These are phyloP conservation scores for Clarias batrachus DNA, from an alignment of 2,113 vertebrate species.

Conservation along the genomic window DNA sequence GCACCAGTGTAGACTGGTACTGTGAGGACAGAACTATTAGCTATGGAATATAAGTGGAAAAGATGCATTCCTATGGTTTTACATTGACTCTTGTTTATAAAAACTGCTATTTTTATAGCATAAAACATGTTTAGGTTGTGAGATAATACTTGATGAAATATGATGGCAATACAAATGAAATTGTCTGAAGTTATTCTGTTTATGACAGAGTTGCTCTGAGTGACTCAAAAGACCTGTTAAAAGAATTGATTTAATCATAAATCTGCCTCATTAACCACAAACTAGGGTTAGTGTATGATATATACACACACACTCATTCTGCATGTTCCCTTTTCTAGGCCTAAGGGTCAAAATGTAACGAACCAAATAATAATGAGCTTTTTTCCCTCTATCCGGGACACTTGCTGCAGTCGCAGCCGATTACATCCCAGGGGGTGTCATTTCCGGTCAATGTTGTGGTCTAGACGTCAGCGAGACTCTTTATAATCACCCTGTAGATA, in stretches of 20 bases:
- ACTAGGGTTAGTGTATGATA: background rate
- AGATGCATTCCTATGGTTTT: background rate
- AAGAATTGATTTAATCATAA: constrained; percentile 1
- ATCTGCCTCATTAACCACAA: background rate
- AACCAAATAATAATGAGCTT: background rate
- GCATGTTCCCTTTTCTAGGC: background rate
- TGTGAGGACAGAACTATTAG: background rate
- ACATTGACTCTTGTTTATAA: background rate
- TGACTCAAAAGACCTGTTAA: background rate
- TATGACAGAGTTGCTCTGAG: background rate
- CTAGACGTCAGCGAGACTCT: background rate
- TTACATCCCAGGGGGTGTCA: background rate
- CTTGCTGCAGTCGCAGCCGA: background rate
- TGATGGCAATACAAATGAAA: background rate
- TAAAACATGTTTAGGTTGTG: background rate
- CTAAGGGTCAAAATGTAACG: background rate
- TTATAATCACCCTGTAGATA: background rate
- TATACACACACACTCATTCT: background rate
- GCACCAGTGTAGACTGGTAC: background rate
- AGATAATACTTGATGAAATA: background rate
- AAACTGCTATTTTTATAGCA: background rate
- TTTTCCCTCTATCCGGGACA: background rate
- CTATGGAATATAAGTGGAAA: background rate
- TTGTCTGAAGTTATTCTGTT: background rate
- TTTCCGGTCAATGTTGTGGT: background rate